Base-by-base conservation (phyloP, 2,797 vertebrate genomes). In the Huso huso region DNA sequence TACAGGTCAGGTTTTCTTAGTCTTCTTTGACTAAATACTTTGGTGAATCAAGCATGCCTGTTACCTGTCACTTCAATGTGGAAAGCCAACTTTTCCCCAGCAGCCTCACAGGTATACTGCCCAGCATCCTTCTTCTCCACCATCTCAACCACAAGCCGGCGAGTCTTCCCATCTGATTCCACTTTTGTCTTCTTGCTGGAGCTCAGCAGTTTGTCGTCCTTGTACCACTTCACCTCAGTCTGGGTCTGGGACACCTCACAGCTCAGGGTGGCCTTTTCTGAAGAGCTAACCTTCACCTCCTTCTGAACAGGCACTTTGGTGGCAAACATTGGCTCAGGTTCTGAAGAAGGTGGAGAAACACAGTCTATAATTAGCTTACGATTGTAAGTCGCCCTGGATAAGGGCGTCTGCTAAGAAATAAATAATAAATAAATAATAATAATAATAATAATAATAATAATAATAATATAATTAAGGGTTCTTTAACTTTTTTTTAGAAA, bases 161-260 rank as follows among this genome's bases (percentile, higher is more conserved):
- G 81, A 61, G 58, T 75, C 53, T 64, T 76, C 23, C 73, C 87
- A 69, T 85, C 87, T 11, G 67, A 65, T 65, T 90, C 87, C 4
- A 81, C 69, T 64, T 83, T 79, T 37, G 84, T 63, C 0, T 18
- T 77, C 18, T 18, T 18, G 18, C 18, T 18, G 18, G 18, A 18
- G 18, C 18, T 18, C 18, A 18, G 18, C 18, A 73, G 65, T 66
- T 84, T 88, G 49, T 84, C 81, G 1, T 85, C 82, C 73, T 90
- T 91, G 59, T 79, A 88, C 89, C 89, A 91, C 72, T 90, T 91
- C 68, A 88, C 89, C 69, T 90, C 86, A 4, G 80, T 81, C 74
- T 89, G 90, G 37, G 74, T 73, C 37, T 93, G 85, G 1, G 86
- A 87, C 68, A 93, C 85, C 11, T 78, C 83, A 6, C 92, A 94